Evolutionary conservation across 2,797 vertebrate species (phyloP).

Genomic region (Myripristis jacobus): DNA sequence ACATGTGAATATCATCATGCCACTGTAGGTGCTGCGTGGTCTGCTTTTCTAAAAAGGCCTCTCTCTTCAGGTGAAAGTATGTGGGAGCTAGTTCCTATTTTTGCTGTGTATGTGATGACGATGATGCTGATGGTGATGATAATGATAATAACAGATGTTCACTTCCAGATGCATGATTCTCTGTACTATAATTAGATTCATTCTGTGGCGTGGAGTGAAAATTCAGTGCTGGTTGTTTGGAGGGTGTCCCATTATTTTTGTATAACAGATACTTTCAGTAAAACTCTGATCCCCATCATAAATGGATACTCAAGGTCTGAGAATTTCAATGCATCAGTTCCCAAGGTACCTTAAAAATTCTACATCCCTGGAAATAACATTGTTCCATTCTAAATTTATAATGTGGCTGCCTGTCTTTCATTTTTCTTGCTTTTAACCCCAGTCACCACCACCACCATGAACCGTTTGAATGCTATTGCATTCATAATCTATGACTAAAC

Average conservation of each 20-base stretch:
- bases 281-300: constrained; percentile 9
- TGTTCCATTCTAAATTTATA: background rate
- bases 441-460: background rate
- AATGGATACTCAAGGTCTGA: constrained; percentile 7
- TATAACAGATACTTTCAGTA: constrained; percentile 6
- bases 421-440: background rate
- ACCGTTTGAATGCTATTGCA: background rate
- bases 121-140: constrained; percentile 52
- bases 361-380: background rate
- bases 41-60: constrained; percentile 20
- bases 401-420: background rate
- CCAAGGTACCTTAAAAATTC: background rate
- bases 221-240: constrained; percentile 22
- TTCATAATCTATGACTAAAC: no score
- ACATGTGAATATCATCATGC: constrained; percentile 40
- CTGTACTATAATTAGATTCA: constrained; percentile 47
- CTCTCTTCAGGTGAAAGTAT: constrained; percentile 24
- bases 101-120: constrained; percentile 19
- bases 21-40: constrained; percentile 15
- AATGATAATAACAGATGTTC: constrained; percentile 65
- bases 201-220: constrained; percentile 37
- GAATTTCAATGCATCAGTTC: background rate
- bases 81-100: constrained; percentile 11
- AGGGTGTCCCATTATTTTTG: constrained; percentile 39
- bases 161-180: constrained; percentile 55